Conservation (phyloP, 2,797 vertebrate species). For the Parauchenoglanis ngamensis region DNA sequence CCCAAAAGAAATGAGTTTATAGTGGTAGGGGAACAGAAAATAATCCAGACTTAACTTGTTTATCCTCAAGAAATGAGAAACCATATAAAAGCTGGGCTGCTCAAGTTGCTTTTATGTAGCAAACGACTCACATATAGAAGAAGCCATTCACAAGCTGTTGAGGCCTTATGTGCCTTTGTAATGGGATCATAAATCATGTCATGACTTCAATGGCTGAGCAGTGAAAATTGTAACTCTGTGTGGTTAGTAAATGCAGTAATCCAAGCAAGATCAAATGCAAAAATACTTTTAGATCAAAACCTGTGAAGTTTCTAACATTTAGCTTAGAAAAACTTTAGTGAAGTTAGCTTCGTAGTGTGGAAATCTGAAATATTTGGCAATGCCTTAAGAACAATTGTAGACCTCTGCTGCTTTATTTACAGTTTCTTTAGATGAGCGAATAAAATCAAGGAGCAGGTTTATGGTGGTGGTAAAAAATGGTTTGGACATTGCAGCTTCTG, state of each 20-base stretch:
- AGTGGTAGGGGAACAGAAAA: not conserved
- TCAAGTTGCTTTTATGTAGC: not conserved
- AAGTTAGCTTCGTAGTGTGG: no score
- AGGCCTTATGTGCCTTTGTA: constrained; percentile 23
- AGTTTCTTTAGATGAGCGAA: constrained; percentile 4
- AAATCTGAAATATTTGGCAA: not conserved
- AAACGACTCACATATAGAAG: not conserved
- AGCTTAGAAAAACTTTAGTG: not conserved
- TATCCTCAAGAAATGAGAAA: constrained; percentile 2
- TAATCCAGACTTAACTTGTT: constrained; percentile 5
- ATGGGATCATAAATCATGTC: constrained; percentile 42
- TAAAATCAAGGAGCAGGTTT: constrained; percentile 13
- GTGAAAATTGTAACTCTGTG: not conserved
- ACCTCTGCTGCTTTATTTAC: not conserved
- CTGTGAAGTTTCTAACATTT: not conserved
- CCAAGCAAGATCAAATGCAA: not conserved
- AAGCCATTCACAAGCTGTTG: constrained; percentile 30
- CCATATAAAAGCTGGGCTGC: not conserved
- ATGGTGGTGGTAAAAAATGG: not conserved
- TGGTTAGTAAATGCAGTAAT: constrained; percentile 1
- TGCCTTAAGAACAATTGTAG: not conserved
- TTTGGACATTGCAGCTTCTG: not conserved
- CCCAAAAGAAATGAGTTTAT: not conserved
- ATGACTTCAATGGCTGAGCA: constrained; percentile 14
- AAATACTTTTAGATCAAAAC: not conserved